phyloP scores from a whole-genome alignment of 2,797 vertebrate species.

The Orientallactaga sibirica region DNA sequence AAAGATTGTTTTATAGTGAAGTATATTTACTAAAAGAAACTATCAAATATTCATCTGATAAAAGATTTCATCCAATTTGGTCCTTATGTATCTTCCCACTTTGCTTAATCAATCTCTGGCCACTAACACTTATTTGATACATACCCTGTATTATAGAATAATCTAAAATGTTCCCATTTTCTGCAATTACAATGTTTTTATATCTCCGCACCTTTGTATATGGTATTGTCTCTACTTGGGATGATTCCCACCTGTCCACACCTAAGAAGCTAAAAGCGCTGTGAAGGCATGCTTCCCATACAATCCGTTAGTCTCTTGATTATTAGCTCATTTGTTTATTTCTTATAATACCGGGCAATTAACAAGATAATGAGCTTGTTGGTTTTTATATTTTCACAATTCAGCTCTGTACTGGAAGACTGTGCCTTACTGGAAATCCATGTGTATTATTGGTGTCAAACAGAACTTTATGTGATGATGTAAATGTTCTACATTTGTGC shows the following conservation, averaged over 20 bases:
- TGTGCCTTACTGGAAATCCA: neutral
- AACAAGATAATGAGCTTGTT: no score
- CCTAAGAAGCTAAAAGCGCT: neutral
- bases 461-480: neutral
- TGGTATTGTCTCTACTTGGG: neutral
- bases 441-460: neutral
- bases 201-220: neutral
- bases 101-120: neutral
- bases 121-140: neutral
- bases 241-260: neutral
- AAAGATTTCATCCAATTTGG: neutral
- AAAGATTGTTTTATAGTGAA: neutral
- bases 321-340: no score
- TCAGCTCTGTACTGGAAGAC: neutral
- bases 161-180: neutral
- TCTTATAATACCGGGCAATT: no score
- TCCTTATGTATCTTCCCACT: neutral
- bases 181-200: neutral
- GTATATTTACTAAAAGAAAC: neutral
- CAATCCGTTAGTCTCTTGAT: accelerated
- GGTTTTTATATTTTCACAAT: neutral
- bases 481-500: neutral
- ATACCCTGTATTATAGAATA: neutral
- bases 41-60: neutral
- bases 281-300: neutral